Conservation (phyloP, 1,140 invertebrate genomes). For the Drosophila persimilis region DNA sequence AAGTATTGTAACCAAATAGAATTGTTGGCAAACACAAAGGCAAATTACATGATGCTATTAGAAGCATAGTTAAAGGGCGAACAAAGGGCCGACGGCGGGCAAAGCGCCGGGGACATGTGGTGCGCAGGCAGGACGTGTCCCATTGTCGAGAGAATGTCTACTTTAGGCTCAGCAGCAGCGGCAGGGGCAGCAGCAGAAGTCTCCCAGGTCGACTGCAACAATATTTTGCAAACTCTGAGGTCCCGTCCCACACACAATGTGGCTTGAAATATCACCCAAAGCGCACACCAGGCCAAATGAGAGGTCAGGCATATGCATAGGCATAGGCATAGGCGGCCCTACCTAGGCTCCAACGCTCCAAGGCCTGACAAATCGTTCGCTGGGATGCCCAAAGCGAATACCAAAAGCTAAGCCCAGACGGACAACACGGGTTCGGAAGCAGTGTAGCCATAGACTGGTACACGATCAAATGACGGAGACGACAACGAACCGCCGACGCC, state of each 20-base stretch:
- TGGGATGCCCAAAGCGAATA: constrained; percentile 29
- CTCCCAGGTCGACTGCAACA: constrained; percentile 3
- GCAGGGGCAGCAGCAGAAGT: constrained; percentile 17
- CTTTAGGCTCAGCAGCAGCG: constrained; percentile 17
- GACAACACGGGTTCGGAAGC: constrained; percentile 66
- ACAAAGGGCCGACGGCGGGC: constrained; percentile 62
- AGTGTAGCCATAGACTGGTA: constrained; percentile 38
- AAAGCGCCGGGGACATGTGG: constrained; percentile 69
- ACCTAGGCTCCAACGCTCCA: constrained; percentile 20
- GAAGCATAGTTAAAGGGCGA: constrained; percentile 67
- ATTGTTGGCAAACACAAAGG: constrained; percentile 75
- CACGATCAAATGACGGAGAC: constrained; percentile 71
- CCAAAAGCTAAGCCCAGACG: constrained; percentile 19
- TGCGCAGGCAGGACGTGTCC: constrained; percentile 13
- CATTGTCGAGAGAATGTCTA: constrained; percentile 41
- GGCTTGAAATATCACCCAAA: constrained; percentile 67
- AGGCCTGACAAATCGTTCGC: constrained; percentile 72
- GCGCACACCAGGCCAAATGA: constrained; percentile 26
- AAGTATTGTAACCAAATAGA: constrained; percentile 74
- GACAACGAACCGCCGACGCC: no score
- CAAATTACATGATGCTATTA: constrained; percentile 79
- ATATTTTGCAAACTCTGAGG: constrained; percentile 41
- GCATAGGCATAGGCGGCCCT: constrained; percentile 11
- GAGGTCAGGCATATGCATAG: constrained; percentile 48
- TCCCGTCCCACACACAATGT: constrained; percentile 43